Conservation (phyloP, 2,113 vertebrate genomes). For the Gambusia affinis region DNA sequence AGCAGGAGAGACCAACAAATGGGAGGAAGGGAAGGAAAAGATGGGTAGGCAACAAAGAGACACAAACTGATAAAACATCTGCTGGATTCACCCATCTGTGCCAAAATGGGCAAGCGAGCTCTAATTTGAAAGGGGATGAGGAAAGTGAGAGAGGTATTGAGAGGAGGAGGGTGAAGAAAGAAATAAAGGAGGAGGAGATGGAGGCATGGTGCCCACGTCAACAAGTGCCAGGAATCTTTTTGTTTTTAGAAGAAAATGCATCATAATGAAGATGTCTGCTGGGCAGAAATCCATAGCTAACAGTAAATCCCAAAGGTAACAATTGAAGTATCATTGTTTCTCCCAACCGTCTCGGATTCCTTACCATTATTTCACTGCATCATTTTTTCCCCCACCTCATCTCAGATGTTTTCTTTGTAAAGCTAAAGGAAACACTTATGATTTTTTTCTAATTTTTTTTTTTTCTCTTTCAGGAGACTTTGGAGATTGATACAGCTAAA, state of each 20-base stretch:
- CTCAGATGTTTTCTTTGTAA: conserved; percentile 29
- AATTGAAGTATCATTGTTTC: conserved; percentile 67
- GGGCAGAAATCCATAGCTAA: conserved; percentile 44
- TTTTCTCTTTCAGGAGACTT: conserved; percentile 43
- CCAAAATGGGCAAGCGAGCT: conserved; percentile 64
- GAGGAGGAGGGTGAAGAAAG: conserved; percentile 47
- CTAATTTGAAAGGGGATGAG: conserved; percentile 34
- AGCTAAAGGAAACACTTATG: not conserved
- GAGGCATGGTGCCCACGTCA: conserved; percentile 64
- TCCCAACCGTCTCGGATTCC: conserved; percentile 41
- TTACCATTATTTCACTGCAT: not conserved
- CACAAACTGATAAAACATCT: conserved; percentile 73
- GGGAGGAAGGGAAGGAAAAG: conserved; percentile 11
- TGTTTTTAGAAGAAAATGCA: conserved; percentile 25
- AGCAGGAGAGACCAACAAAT: conserved; percentile 39
- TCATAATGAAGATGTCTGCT: conserved; percentile 59
- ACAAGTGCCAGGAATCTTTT: conserved; percentile 62
- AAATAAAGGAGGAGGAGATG: conserved; percentile 45
- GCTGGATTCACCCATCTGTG: conserved; percentile 75
- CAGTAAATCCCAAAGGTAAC: conserved; percentile 73
- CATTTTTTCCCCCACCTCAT: conserved; percentile 23
- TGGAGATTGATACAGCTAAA: conserved; percentile 35
- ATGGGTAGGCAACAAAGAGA: conserved; percentile 1
- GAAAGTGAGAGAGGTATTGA: conserved; percentile 40
- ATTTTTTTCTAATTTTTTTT: conserved; percentile 10